Evolutionary conservation across 2,888 invertebrate genomes (phyloP).

Genomic region (Choristoneura rosaceana): DNA sequence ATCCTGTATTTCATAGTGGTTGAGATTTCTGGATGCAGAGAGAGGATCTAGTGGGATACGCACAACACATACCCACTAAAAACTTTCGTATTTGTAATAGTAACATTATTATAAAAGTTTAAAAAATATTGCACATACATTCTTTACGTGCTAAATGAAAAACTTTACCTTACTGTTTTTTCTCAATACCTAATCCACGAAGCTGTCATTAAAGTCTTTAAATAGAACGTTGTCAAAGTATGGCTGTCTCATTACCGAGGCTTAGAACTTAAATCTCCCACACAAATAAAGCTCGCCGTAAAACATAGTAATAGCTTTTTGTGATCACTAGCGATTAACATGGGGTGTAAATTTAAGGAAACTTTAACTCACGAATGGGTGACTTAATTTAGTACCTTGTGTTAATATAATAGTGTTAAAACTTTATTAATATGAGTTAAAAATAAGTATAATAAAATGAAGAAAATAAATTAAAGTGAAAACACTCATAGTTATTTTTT

Average conservation of each 20-base stretch:
- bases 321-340: slow-evolving; percentile 45
- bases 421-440: background rate
- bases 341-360: slow-evolving; percentile 37
- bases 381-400: slow-evolving; percentile 5
- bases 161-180: background rate
- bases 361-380: background rate
- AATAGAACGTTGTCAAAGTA: slow-evolving; percentile 38
- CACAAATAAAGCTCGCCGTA: slow-evolving; percentile 46
- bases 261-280: slow-evolving; percentile 31
- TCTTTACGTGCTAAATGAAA: background rate
- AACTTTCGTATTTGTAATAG: no score
- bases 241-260: slow-evolving; percentile 41
- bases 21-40: no score
- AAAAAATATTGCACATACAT: no score
- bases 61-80: no score
- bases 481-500: no score
- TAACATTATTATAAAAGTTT: no score
- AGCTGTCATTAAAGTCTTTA: slow-evolving; percentile 37
- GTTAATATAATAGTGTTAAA: background rate
- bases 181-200: background rate
- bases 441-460: no score
- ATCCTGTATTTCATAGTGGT: no score
- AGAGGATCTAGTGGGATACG: no score
- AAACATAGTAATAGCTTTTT: slow-evolving; percentile 52
- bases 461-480: no score